Evolutionary conservation across 2,113 vertebrate genomes (phyloP), one percentile per base, ranked within the genome.

Genomic region (Zingel zingel): DNA sequence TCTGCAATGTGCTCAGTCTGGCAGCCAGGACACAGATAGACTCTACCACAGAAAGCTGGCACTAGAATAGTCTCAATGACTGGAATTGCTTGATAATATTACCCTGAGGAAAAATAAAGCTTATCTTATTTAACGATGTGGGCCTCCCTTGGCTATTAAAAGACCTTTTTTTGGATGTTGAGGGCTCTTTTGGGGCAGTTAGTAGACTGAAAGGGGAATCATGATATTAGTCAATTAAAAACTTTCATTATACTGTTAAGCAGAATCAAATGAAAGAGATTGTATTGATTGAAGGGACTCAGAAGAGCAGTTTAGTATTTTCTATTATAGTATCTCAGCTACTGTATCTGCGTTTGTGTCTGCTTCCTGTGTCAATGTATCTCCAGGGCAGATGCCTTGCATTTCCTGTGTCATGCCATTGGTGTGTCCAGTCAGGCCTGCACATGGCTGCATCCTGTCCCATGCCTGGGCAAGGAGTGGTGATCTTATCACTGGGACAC

Each of bases 1-100:
- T 76, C 25, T 67, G n/a, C 43, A 63, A 89, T 85, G 83, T 80
- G 82, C 59, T 80, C 59, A 77, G 59, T 78, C 82, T 87, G 86
- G 87, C 85, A 89, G 84, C 81, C 69, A 79, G 82, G 81, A 89
- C 89, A 74, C 78, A 84, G 85, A 89, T 79, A 87, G 76, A 84
- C 74, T 77, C 70, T 79, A 58, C 81, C 79, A 81, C 72, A 78
- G 68, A 72, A 82, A 27, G 25, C 56, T 89, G 87, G 86, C 82
- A 86, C 78, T 36, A 71, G 84, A 90, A 88, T 67, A 85, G 81
- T 81, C 82, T 74, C 71, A 54, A 73, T 66, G 71, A 79, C 79
- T 88, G 73, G 71, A 82, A 77, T 72, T 43, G 50, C 78, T 85
- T 74, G 80, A 90, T 90, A 85, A 85, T 84, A 84, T 91, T 81